Base-by-base conservation (phyloP, 2,888 invertebrate genomes). In the Chrysina gloriosa region DNA sequence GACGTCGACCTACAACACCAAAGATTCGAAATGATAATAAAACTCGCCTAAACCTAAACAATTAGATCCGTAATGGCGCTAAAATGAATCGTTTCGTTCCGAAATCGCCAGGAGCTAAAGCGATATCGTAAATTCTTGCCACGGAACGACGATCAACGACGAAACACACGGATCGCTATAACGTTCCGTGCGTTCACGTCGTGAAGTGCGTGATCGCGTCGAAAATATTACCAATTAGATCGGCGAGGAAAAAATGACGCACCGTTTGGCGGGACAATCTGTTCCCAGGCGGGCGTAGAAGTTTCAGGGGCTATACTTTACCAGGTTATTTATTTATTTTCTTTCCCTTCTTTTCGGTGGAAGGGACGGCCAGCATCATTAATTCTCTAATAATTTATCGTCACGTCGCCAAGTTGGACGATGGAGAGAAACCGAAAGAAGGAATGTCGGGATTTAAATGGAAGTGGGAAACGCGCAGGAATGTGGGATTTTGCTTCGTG, bases 311-410 rank as follows among this genome's bases (percentile, higher is more conserved):
- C n/a, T n/a, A n/a, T n/a, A n/a, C n/a, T n/a, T n/a, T n/a, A n/a
- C n/a, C n/a, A n/a, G n/a, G n/a, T n/a, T n/a, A n/a, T n/a, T n/a
- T n/a, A n/a, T n/a, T n/a, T n/a, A n/a, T n/a, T 45, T 45, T 45
- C 45, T 7, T 2, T 42, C 19, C 19, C 14, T 16, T 45, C 21
- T 19, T 45, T 19, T 45, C n/a, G 2, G 9, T 45, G 7, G 45
- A 45, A 45, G n/a, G 6, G 19, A 45, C 9, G 45, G 19, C 19
- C 19, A 21, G 3, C 2, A 1, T 16, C 45, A 45, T 45, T 45
- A 45, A 45, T 45, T 45, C n/a, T n/a, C 45, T 45, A 21, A 16
- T 45, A 45, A 45, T 45, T 45, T 45, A 45, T 45, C 9, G 36
- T 36, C n/a, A n/a, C 14, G 36, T n/a, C 36, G 36, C 36, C 36